Evolutionary conservation across 2,113 vertebrate genomes (phyloP).

Genomic region (Lota lota): DNA sequence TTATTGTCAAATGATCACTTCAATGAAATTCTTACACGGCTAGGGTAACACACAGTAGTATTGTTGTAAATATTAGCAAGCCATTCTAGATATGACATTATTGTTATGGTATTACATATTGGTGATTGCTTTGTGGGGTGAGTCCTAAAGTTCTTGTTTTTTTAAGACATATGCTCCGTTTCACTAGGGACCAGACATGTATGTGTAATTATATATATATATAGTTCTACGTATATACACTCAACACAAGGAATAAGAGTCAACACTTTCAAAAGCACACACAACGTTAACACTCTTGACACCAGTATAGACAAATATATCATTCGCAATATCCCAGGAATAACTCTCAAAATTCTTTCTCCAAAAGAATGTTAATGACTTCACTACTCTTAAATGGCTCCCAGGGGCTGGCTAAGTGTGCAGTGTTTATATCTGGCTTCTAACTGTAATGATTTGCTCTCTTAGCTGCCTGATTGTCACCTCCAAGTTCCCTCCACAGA

Average conservation of each 20-base stretch:
- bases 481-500: conserved; percentile 38
- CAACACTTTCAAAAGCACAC: conserved; percentile 4
- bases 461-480: conserved; percentile 44
- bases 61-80: too few species aligned
- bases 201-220: not conserved
- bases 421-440: conserved; percentile 58
- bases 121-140: too few species aligned
- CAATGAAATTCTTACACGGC: too few species aligned
- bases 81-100: too few species aligned
- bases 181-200: too few species aligned
- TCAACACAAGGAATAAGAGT: too few species aligned
- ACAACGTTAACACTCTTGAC: conserved; percentile 50
- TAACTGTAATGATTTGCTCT: conserved; percentile 44
- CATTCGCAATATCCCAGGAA: conserved; percentile 58
- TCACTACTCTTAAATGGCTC: conserved; percentile 32
- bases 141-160: too few species aligned
- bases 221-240: conserved; percentile 1
- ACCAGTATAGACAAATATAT: conserved; percentile 52
- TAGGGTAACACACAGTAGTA: too few species aligned
- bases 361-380: conserved; percentile 60
- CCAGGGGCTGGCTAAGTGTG: conserved; percentile 32
- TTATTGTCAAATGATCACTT: too few species aligned
- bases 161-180: too few species aligned
- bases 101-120: too few species aligned
- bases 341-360: conserved; percentile 35